Evolutionary conservation across 2,888 invertebrate genomes (phyloP), one percentile per base, ranked within the genome.

Genomic region (Anticlea derivata): DNA sequence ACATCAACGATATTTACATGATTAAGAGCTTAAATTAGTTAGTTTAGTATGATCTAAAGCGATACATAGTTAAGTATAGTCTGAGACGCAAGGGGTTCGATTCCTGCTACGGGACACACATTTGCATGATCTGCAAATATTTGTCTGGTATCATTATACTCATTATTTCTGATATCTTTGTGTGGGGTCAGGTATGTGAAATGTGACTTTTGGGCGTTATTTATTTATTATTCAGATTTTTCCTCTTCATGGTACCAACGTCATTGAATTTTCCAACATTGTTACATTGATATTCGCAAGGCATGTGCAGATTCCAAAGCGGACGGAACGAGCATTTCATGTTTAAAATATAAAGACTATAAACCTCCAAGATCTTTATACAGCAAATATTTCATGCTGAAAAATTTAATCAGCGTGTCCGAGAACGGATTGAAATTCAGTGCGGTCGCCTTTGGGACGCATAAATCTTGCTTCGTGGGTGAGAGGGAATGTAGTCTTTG

Each of bases 341-440:
- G 35, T 56, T 54, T 52, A 55, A 57, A 60, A 56, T 39, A 50
- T 23, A 39, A 47, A 47, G 23, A 46, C 47, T 35, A 54, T 56
- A 56, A 47, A 49, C 31, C 40, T 47, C 37, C 35, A 38, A 50
- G 38, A 40, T 48, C 51, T 41, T 44, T 55, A 53, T 38, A 43
- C 17, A 24, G 38, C 51, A 49, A 53, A 58, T 55, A 51, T 53
- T 68, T 73, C 64, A 73, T 62, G 56, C 53, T 68, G 71, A 75
- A 70, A 72, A 75, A 74, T 75, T 74, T 75, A 74, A 75, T 75
- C 75, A 71, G 61, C 35, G 48, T 49, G 65, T 62, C 75, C 68
- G 65, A 66, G 56, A 39, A 40, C 40, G 40, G 63, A 75, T 75
- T 75, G 73, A 73, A 72, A 75, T 75, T 75, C 73, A 72, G 70